These are phyloP conservation scores for Pygmarrhopalites habei DNA, from an alignment of 1,140 invertebrate species.

Conservation along the genomic window DNA sequence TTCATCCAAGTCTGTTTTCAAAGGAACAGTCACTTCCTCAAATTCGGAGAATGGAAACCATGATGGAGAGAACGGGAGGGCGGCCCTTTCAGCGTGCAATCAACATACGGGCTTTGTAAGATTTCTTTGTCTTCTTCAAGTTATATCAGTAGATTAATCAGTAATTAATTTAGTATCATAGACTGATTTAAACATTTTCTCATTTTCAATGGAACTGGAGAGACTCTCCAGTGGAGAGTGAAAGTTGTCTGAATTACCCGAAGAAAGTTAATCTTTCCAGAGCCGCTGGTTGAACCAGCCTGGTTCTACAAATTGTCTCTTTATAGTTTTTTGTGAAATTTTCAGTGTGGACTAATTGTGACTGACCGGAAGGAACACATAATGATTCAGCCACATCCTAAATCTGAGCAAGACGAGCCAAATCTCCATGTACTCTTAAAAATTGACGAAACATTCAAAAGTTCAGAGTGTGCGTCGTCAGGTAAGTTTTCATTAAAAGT, in stretches of 20 bases:
- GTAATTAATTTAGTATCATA: too few species aligned
- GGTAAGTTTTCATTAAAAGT: neutral
- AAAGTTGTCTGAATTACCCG: too few species aligned
- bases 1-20: neutral
- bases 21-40: neutral
- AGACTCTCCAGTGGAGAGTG: too few species aligned
- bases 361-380: conserved; percentile 16
- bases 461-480: conserved; percentile 8
- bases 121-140: neutral
- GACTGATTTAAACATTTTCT: too few species aligned
- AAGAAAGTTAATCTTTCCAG: too few species aligned
- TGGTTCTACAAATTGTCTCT: too few species aligned
- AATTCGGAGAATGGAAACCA: neutral
- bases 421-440: neutral
- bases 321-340: too few species aligned
- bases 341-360: conserved; percentile 26
- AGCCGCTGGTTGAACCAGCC: too few species aligned
- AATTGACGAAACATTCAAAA: neutral
- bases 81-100: conserved; percentile 13
- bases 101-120: conserved; percentile 11
- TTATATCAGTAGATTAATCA: too few species aligned
- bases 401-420: neutral
- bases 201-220: too few species aligned
- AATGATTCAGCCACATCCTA: conserved; percentile 24
- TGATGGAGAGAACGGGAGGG: neutral